phyloP scores from a whole-genome alignment of 2,113 vertebrate species.

The Indicator indicator region DNA sequence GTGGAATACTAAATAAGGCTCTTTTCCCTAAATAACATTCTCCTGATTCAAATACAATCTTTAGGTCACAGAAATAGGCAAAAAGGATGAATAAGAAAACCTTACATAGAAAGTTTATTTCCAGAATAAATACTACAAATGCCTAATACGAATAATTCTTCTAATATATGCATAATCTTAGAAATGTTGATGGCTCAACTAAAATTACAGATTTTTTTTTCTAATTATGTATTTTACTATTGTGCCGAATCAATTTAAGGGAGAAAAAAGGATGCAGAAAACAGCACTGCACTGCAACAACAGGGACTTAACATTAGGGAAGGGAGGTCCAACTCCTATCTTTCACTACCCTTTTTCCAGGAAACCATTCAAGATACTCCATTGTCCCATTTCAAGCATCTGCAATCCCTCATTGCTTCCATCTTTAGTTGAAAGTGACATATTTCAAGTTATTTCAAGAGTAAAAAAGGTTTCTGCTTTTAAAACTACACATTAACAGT shows the following conservation, averaged over 20 bases:
- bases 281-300: background rate
- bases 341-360: background rate
- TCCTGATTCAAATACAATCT: accelerated
- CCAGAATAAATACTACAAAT: background rate
- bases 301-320: background rate
- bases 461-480: background rate
- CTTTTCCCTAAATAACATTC: background rate
- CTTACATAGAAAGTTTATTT: background rate
- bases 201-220: background rate
- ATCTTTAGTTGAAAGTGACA: background rate
- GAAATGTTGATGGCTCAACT: background rate
- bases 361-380: background rate
- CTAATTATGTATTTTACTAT: background rate
- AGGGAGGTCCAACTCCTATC: background rate
- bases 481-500: background rate
- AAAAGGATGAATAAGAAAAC: background rate
- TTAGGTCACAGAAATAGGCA: background rate
- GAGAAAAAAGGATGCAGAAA: background rate
- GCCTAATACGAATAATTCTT: background rate
- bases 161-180: background rate
- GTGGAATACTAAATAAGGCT: background rate
- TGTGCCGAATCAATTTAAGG: background rate
- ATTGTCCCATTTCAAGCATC: background rate
- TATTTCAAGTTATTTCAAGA: background rate
- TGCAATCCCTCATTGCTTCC: background rate